Conservation (phyloP, 2,888 invertebrate species). For the Thera obeliscata region DNA sequence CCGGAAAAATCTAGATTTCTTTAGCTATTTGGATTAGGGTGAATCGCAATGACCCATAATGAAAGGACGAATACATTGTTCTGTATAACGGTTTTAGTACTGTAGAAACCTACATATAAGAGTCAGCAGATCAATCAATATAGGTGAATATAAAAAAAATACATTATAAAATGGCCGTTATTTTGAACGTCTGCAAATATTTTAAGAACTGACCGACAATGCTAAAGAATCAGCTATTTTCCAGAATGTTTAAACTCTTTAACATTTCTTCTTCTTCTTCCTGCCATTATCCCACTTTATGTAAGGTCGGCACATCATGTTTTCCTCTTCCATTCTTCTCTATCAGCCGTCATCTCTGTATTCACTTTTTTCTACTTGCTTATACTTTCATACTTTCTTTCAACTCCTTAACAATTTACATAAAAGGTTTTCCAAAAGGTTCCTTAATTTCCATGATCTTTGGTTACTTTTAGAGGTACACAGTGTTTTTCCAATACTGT, state of each 20-base stretch:
- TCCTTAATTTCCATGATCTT: conserved; percentile 8
- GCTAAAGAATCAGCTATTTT: background rate
- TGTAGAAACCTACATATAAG: background rate
- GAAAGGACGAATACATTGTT: background rate
- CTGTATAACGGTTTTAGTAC: background rate
- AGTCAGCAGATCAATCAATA: background rate
- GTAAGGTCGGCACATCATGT: no score
- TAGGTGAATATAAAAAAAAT: background rate
- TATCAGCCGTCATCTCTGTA: no score
- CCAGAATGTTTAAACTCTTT: conserved; percentile 7
- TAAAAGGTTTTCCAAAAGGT: conserved; percentile 6
- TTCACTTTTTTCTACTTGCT: no score
- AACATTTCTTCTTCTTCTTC: background rate
- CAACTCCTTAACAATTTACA: conserved; percentile 10
- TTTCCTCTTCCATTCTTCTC: no score
- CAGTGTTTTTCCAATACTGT: no score
- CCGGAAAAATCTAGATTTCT: conserved; percentile 18
- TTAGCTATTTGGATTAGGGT: background rate
- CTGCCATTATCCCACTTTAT: no score
- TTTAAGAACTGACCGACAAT: background rate
- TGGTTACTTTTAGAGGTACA: background rate
- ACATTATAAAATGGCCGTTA: no score
- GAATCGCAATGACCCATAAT: background rate
- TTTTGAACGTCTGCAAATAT: background rate
- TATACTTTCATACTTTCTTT: background rate